Conservation (phyloP, 1,140 invertebrate species). For the Parapsyche elsis region DNA sequence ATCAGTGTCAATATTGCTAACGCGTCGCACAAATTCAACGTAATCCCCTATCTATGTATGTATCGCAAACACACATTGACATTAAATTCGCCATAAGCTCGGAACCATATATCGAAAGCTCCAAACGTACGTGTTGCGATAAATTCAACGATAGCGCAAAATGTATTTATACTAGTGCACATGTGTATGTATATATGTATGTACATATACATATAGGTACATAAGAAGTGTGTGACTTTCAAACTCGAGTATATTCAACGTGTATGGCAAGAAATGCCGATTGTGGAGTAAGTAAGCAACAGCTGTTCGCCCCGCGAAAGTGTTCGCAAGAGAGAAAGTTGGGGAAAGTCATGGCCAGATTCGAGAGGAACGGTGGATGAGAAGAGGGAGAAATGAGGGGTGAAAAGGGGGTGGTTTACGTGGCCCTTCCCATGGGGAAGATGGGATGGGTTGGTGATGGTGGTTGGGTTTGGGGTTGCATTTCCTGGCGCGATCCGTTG, state of each 20-base stretch:
- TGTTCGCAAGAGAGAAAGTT: constrained; percentile 26
- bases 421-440: not conserved
- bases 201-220: not conserved
- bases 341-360: constrained; percentile 42
- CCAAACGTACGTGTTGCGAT: not conserved
- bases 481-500: constrained; percentile 40
- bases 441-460: not conserved
- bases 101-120: not conserved
- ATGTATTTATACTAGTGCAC: not conserved
- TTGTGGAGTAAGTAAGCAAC: constrained; percentile 33
- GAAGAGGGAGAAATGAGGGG: not conserved
- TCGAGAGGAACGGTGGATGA: not conserved
- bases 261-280: not conserved
- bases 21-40: constrained; percentile 1
- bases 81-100: not conserved
- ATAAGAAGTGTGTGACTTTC: not conserved
- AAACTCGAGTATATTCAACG: no score
- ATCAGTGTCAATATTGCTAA: constrained; percentile 6
- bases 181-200: not conserved
- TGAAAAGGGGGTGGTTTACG: constrained; percentile 10
- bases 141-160: not conserved
- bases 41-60: not conserved
- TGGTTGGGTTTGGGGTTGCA: constrained; percentile 33
- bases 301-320: constrained; percentile 38
- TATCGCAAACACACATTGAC: not conserved